Evolutionary conservation across 2,888 invertebrate species (phyloP), one percentile per base, ranked within the genome.

Genomic region (Limnephilus lunatus): DNA sequence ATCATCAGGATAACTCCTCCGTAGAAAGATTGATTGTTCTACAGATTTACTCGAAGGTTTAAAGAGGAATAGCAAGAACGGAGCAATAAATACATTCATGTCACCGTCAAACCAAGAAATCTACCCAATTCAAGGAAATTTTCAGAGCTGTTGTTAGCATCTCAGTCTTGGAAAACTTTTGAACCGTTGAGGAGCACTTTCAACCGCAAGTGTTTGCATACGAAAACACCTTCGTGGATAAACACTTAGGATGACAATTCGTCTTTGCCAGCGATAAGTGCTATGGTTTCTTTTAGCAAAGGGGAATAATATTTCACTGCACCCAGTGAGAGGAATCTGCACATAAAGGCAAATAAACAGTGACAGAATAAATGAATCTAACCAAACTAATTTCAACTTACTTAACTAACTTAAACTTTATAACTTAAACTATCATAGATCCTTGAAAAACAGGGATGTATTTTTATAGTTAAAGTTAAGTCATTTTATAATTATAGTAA

Each of bases 241-340:
- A 90, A 90, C 32, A 48, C 35, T n/a, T 48, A 12, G 80, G 39
- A 30, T 83, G 68, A 85, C 89, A 92, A 92, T 92, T 85, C 68
- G 53, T 89, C 89, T 68, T 39, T 89, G 91, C 89, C 89, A 85
- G 83, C 85, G 80, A 92, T 89, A 92, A 92, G 89, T 53, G 53
- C 91, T 53, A 32, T 53, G 83, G 68, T 83, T 39, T 83, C 90
- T 53, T 83, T 30, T 32, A 14, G 86, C 35, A 83, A 89, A 90
- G 90, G 85, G 68, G 91, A 85, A 81, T 82, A 89, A 89, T 89
- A 81, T 87, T 87, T 88, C 88, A 88, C 32, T 80, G 88, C 48
- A 32, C 81, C 68, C 12, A 80, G 87, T 53, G 48, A 48, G 35
- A n/a, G 30, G 30, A 53, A 53, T 53, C n/a, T 68, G 25, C 68